Conservation (phyloP, 2,888 invertebrate genomes). For the Zonitis immaculata region DNA sequence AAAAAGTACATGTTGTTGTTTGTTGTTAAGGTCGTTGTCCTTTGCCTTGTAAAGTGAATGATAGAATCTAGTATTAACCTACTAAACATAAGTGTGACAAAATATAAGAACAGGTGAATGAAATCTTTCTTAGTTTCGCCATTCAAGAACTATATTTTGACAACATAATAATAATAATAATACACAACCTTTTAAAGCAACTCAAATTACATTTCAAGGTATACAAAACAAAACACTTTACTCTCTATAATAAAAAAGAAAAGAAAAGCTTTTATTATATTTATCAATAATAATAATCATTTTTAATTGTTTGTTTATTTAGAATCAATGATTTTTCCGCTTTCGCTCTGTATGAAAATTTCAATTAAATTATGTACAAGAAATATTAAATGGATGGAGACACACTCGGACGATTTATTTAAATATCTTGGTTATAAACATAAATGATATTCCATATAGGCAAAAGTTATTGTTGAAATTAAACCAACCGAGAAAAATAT, state of each 20-base stretch:
- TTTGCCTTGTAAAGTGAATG: constrained; percentile 12
- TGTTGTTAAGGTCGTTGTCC: constrained; percentile 19
- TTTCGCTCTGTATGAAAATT: background rate
- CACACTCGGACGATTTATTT: constrained; percentile 13
- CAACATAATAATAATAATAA: background rate
- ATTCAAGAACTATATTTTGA: background rate
- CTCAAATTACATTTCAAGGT: background rate
- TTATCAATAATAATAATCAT: too few species aligned
- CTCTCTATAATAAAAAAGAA: too few species aligned
- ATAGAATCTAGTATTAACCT: constrained; percentile 10
- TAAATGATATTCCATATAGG: too few species aligned
- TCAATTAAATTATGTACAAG: constrained; percentile 4
- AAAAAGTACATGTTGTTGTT: background rate
- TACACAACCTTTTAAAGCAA: too few species aligned
- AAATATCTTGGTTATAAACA: background rate
- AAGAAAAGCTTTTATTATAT: too few species aligned
- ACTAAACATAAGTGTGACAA: constrained; percentile 3
- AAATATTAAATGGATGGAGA: constrained; percentile 15
- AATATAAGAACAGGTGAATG: constrained; percentile 14
- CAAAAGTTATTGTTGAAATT: background rate
- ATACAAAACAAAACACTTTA: background rate
- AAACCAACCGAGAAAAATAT: background rate
- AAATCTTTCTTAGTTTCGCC: constrained; percentile 1
- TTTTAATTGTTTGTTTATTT: background rate
- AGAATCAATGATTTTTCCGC: background rate